Percentiles rank a stretch among this genome's conserved stretches.
phyloP scores from a whole-genome alignment of 2,797 vertebrate species.

The Clamator glandarius region DNA sequence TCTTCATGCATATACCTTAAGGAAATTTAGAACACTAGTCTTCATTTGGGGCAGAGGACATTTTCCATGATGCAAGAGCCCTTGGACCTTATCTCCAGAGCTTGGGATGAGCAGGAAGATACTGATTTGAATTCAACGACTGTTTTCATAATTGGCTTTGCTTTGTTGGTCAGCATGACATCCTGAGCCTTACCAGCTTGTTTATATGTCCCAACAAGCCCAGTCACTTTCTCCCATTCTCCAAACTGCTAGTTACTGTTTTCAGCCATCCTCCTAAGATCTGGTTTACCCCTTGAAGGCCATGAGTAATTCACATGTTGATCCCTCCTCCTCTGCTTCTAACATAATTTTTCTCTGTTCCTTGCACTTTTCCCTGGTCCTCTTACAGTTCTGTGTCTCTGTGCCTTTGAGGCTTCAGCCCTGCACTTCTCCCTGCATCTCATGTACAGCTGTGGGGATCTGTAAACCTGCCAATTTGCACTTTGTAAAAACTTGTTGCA shows the following conservation, averaged over 20 bases:
- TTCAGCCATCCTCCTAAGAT: background rate
- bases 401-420: background rate
- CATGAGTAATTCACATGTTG: background rate
- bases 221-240: background rate
- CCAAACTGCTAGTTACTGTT: background rate
- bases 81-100: background rate
- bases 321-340: background rate
- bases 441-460: background rate
- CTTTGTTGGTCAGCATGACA: background rate
- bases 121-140: background rate
- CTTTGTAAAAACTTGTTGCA: conserved; percentile 15
- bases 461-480: conserved; percentile 24
- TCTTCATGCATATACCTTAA: background rate
- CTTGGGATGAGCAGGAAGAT: background rate
- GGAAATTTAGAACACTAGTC: conserved; percentile 25
- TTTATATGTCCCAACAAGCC: background rate
- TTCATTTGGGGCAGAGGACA: background rate
- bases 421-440: background rate
- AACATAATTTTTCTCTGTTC: background rate
- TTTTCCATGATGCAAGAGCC: background rate
- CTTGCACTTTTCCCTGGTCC: background rate
- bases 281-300: background rate
- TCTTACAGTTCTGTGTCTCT: background rate
- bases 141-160: background rate
- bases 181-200: background rate